phyloP scores from a whole-genome alignment of 2,888 invertebrate species.

The Tribolium freemani region DNA sequence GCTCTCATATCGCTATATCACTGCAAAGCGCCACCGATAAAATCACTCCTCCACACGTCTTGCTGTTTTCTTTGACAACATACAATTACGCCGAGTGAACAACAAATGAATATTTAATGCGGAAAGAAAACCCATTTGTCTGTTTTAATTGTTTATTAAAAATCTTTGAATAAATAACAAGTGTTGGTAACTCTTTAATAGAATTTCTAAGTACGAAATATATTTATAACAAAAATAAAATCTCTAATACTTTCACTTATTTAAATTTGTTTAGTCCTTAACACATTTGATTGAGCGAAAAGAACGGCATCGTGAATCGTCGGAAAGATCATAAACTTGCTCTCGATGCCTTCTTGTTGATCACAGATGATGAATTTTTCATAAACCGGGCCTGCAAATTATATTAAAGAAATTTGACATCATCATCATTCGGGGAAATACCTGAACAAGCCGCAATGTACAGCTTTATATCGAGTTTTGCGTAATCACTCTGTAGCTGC shows the following conservation, averaged over 20 bases:
- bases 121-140: background rate
- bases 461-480: conserved; percentile 70
- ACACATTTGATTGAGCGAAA: conserved; percentile 55
- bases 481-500: conserved; percentile 72
- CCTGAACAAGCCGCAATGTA: conserved; percentile 78
- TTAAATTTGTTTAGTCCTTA: conserved; percentile 25
- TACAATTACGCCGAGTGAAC: conserved; percentile 11
- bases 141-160: background rate
- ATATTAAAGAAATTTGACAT: background rate
- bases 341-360: conserved; percentile 69
- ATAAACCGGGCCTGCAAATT: conserved; percentile 73
- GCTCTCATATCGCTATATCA: background rate
- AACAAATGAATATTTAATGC: conserved; percentile 17
- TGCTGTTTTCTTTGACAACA: conserved; percentile 2
- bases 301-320: conserved; percentile 81
- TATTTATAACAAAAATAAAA: conserved; percentile 14
- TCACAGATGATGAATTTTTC: conserved; percentile 77
- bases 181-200: background rate
- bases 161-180: conserved; percentile 14
- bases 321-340: conserved; percentile 75
- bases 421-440: conserved; percentile 62
- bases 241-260: conserved; percentile 13
- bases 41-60: background rate
- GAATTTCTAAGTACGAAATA: conserved; percentile 14
- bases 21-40: background rate